Conservation (phyloP, 2,888 invertebrate species). For the Nudaria mundana region DNA sequence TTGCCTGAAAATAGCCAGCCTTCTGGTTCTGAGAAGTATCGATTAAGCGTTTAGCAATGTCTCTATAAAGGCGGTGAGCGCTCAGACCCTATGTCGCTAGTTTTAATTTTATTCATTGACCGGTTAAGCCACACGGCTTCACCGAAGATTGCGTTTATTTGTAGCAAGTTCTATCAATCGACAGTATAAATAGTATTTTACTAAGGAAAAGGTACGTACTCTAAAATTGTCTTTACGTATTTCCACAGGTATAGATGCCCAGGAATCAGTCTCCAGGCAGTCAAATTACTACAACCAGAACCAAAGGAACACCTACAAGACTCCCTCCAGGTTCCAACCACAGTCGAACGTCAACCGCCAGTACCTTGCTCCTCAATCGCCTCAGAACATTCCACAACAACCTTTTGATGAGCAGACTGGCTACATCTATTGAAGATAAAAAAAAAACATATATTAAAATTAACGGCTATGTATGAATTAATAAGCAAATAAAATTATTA, state of each 20-base stretch:
- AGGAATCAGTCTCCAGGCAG: background rate
- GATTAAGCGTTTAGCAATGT: too few species aligned
- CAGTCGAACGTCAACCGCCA: constrained; percentile 1
- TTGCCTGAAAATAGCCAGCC: too few species aligned
- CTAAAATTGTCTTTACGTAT: too few species aligned
- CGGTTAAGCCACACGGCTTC: too few species aligned
- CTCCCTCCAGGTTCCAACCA: background rate
- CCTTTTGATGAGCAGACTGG: constrained; percentile 7
- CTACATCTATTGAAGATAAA: constrained; percentile 3
- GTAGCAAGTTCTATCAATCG: too few species aligned
- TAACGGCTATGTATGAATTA: background rate
- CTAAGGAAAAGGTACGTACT: too few species aligned
- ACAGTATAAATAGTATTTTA: too few species aligned
- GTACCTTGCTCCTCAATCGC: constrained; percentile 10
- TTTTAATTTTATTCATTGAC: too few species aligned
- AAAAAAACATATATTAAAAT: background rate
- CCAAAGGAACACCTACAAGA: background rate
- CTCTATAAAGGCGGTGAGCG: too few species aligned
- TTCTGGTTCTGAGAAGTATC: too few species aligned
- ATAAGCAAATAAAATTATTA: background rate
- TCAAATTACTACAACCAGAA: background rate
- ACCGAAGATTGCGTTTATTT: too few species aligned
- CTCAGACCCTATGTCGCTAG: too few species aligned
- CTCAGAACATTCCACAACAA: constrained; percentile 14
- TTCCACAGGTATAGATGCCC: background rate